phyloP scores from a whole-genome alignment of 2,888 invertebrate species.

The Dinocampus coccinellae region DNA sequence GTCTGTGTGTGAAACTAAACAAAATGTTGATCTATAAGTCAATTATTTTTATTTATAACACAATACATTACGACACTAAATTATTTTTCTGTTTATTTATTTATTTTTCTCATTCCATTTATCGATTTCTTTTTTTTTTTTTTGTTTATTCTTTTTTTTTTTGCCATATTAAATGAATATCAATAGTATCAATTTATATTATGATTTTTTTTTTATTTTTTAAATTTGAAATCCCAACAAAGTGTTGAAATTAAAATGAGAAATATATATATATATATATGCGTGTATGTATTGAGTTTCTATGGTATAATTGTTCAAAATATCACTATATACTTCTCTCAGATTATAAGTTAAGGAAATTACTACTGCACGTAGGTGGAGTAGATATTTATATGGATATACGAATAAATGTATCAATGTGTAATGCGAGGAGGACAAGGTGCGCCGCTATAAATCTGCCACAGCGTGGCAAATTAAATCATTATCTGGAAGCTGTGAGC shows the following conservation, averaged over 20 bases:
- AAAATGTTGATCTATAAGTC: constrained; percentile 19
- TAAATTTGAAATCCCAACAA: too few species aligned
- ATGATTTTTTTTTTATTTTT: too few species aligned
- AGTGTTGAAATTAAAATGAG: too few species aligned
- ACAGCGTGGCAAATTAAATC: constrained; percentile 61
- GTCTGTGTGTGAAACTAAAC: too few species aligned
- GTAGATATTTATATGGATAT: constrained; percentile 17
- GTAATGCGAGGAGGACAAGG: constrained; percentile 50
- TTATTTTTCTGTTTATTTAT: too few species aligned
- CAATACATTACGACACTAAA: background rate
- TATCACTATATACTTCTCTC: background rate
- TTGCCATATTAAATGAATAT: too few species aligned
- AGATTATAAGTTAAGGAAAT: constrained; percentile 29
- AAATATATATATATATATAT: too few species aligned
- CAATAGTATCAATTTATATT: too few species aligned
- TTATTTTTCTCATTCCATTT: too few species aligned
- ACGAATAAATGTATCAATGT: constrained; percentile 31
- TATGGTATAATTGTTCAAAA: background rate
- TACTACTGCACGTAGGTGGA: constrained; percentile 20
- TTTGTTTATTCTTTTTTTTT: too few species aligned
- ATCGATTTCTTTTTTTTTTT: too few species aligned
- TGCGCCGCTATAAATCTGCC: constrained; percentile 62
- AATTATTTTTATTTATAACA: background rate
- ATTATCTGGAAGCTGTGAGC: constrained; percentile 62
- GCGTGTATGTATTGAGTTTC: too few species aligned